phyloP scores from a whole-genome alignment of 2,888 invertebrate species.

The Hyles lineata region DNA sequence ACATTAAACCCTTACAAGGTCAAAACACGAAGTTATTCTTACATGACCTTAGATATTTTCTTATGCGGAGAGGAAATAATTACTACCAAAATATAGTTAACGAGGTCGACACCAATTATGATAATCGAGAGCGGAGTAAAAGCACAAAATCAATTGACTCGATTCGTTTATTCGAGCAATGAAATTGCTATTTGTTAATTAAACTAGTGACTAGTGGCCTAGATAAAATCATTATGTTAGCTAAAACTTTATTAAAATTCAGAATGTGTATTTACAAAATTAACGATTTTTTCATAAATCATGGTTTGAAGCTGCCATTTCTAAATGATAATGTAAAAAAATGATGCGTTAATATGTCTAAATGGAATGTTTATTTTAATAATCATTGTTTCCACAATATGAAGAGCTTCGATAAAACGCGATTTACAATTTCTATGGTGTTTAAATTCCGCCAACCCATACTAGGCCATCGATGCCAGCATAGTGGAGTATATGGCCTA shows the following conservation, averaged over 20 bases:
- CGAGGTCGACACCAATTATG: conserved; percentile 40
- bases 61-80: conserved; percentile 21
- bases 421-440: no score
- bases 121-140: conserved; percentile 48
- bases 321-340: no score
- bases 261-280: not conserved
- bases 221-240: not conserved
- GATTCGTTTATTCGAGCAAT: not conserved
- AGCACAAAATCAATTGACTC: conserved; percentile 52
- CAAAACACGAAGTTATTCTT: not conserved
- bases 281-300: no score
- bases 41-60: not conserved
- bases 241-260: not conserved
- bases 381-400: no score
- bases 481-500: no score
- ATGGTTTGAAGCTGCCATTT: no score
- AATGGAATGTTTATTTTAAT: no score
- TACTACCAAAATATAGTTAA: conserved; percentile 33
- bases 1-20: not conserved
- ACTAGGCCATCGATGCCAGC: no score
- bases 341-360: no score
- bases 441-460: no score
- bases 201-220: not conserved
- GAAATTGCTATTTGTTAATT: not conserved
- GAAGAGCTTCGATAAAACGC: no score